These are phyloP conservation scores for Montipora efflorescens DNA, from an alignment of 64 coral and sea anemone genomes.

Conservation along the genomic window DNA sequence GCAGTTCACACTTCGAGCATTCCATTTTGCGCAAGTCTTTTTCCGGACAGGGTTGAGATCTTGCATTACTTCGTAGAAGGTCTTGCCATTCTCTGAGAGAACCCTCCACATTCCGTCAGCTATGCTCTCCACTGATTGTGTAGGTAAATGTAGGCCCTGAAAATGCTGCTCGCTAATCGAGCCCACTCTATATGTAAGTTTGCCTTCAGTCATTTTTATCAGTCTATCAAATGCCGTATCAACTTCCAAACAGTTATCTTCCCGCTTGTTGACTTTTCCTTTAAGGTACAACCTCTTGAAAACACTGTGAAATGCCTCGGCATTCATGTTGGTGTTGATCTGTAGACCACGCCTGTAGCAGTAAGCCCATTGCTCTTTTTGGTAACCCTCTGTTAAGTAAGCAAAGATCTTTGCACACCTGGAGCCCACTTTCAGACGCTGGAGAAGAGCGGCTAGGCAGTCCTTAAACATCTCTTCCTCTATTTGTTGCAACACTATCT, in stretches of 20 bases:
- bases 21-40: background rate
- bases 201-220: conserved; percentile 68
- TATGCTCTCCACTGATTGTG: background rate
- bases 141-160: background rate
- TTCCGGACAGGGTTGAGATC: background rate
- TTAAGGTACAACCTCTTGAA: conserved; percentile 53
- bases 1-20: conserved; percentile 11
- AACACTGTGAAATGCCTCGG: conserved; percentile 65
- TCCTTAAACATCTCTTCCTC: conserved; percentile 15
- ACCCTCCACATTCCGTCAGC: conserved; percentile 2
- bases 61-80: background rate
- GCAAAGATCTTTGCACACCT: background rate
- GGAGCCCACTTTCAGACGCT: background rate
- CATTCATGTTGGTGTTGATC: conserved; percentile 75
- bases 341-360: conserved; percentile 51
- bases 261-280: conserved; percentile 69
- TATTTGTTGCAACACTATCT: conserved; percentile 54
- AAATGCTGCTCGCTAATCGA: conserved; percentile 21
- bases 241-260: conserved; percentile 45
- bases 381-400: conserved; percentile 51
- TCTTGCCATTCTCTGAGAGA: background rate
- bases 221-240: conserved; percentile 63
- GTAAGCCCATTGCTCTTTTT: conserved; percentile 49
- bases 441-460: background rate
- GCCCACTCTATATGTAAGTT: background rate